Conservation (phyloP, 2,113 vertebrate genomes). For the Percopsis transmontana region DNA sequence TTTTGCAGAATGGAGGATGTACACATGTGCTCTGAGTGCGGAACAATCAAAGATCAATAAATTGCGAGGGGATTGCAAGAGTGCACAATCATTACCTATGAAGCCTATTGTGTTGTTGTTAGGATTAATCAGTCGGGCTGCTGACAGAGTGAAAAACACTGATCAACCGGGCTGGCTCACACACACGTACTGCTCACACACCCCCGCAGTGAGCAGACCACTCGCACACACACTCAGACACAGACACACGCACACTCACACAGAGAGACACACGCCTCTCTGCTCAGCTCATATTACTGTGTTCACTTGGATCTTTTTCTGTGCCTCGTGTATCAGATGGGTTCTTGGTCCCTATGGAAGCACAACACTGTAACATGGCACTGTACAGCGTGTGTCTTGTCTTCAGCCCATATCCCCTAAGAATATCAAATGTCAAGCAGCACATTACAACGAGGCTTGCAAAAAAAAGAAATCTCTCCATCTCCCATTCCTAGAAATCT, state of each 20-base stretch:
- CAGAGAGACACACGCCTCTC: conserved; percentile 28
- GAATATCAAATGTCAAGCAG: conserved; percentile 71
- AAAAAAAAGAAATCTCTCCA: conserved; percentile 22
- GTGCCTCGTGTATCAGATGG: conserved; percentile 68
- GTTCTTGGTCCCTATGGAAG: conserved; percentile 63
- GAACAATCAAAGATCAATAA: conserved; percentile 81
- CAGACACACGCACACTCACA: conserved; percentile 23
- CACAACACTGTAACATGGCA: conserved; percentile 71
- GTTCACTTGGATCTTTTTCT: conserved; percentile 73
- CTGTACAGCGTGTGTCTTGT: conserved; percentile 60
- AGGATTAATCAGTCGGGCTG: conserved; percentile 76
- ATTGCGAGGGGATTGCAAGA: conserved; percentile 80
- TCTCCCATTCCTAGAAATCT: conserved; percentile 12
- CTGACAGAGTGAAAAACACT: conserved; percentile 67
- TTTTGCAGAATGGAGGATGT: conserved; percentile 65
- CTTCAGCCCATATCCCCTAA: conserved; percentile 67
- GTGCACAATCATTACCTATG: conserved; percentile 81
- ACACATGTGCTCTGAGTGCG: conserved; percentile 72
- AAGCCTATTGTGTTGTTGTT: conserved; percentile 76
- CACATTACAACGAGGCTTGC: conserved; percentile 57
- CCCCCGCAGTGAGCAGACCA: conserved; percentile 47
- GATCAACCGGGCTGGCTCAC: conserved; percentile 54
- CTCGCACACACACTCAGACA: conserved; percentile 11
- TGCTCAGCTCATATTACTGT: conserved; percentile 71
- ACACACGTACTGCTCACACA: conserved; percentile 66